A percentile compares a stretch with the other conserved stretches of the same genome.
phyloP scores from a whole-genome alignment of 2,113 vertebrate species.

The Tichodroma muraria region DNA sequence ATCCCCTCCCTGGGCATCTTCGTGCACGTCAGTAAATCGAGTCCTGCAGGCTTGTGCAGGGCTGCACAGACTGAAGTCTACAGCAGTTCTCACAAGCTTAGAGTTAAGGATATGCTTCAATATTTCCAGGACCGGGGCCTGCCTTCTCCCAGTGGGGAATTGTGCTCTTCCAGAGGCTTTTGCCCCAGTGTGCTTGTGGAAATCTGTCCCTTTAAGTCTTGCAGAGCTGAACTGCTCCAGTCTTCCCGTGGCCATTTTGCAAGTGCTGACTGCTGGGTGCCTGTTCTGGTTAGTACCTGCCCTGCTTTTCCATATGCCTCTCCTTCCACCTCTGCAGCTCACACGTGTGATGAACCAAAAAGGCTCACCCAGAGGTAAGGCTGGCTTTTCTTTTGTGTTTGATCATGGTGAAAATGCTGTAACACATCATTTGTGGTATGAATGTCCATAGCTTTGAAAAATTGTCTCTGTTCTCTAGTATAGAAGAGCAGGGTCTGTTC shows the following conservation, averaged over 20 bases:
- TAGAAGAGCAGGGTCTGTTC: neutral
- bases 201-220: slow-evolving; percentile 52
- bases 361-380: slow-evolving; percentile 17
- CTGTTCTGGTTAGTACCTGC: neutral
- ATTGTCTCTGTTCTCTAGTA: neutral
- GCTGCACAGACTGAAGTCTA: neutral
- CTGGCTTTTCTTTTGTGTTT: neutral
- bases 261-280: slow-evolving; percentile 17
- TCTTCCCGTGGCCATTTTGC: slow-evolving; percentile 10
- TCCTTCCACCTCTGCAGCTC: neutral
- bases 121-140: neutral
- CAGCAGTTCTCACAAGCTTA: neutral
- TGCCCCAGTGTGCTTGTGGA: neutral
- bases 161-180: neutral
- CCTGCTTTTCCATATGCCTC: neutral
- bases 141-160: neutral
- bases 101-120: neutral
- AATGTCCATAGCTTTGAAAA: slow-evolving; percentile 15
- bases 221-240: neutral
- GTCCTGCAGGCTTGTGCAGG: neutral
- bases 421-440: neutral
- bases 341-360: neutral
- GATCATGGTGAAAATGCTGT: neutral
- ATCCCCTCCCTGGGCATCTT: neutral
- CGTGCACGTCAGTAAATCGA: neutral